phyloP scores from a whole-genome alignment of 2,113 vertebrate species.

The Stomatorhinus ivindoensis region DNA sequence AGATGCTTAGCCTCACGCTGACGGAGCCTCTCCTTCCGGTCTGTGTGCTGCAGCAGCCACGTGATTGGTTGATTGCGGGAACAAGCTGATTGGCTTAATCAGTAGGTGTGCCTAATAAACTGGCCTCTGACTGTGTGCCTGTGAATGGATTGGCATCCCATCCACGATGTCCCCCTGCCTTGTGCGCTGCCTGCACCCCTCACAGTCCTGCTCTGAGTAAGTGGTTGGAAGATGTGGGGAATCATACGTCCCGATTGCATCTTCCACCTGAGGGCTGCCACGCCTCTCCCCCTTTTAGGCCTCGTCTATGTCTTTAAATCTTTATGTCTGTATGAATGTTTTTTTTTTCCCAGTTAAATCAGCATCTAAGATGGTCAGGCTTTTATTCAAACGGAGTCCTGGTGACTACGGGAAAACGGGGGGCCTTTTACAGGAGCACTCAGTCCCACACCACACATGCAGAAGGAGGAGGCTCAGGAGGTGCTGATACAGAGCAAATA shows the following conservation, averaged over 20 bases:
- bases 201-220: neutral
- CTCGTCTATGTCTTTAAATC: neutral
- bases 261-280: neutral
- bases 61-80: neutral
- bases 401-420: neutral
- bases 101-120: neutral
- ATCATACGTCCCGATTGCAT: neutral
- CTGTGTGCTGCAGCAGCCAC: neutral
- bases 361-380: neutral
- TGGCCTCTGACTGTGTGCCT: neutral
- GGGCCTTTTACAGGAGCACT: neutral
- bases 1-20: neutral
- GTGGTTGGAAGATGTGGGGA: neutral
- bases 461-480: neutral
- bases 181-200: neutral
- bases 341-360: neutral
- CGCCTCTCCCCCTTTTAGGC: neutral
- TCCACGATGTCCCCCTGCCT: neutral
- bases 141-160: neutral
- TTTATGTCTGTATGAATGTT: neutral
- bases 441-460: neutral
- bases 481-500: neutral
- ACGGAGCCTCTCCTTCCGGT: neutral
- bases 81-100: neutral
- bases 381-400: neutral